Evolutionary conservation across 1,140 invertebrate species (phyloP).

Genomic region (Drosophila repletoides): DNA sequence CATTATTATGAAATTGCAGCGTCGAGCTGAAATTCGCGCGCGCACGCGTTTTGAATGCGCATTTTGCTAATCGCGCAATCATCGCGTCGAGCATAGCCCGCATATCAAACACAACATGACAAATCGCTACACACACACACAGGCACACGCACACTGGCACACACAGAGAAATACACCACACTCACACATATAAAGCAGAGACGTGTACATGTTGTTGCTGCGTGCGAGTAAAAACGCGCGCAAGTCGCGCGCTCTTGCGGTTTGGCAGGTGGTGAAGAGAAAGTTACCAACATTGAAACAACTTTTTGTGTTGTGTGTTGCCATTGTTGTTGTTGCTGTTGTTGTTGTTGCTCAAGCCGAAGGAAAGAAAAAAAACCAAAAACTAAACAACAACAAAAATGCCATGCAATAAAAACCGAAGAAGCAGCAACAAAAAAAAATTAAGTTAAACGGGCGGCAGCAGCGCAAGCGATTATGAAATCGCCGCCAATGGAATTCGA

Average conservation of each 20-base stretch:
- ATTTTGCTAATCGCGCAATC: conserved; percentile 71
- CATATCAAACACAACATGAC: conserved; percentile 49
- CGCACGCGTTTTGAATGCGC: conserved; percentile 73
- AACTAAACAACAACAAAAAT: conserved; percentile 36
- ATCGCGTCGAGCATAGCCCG: conserved; percentile 32
- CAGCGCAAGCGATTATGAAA: conserved; percentile 69
- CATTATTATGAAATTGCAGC: conserved; percentile 68
- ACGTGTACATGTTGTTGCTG: conserved; percentile 39
- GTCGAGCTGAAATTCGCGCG: conserved; percentile 40
- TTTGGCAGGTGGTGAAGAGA: conserved; percentile 69
- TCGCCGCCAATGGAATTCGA: conserved; percentile 70
- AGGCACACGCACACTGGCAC: background rate
- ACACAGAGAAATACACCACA: background rate
- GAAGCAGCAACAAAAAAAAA: conserved; percentile 51
- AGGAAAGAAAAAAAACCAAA: conserved; percentile 34
- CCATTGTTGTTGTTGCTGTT: conserved; percentile 62
- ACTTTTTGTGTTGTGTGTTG: conserved; percentile 62
- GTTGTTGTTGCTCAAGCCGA: conserved; percentile 44
- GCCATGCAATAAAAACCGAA: conserved; percentile 48
- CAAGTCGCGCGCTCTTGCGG: conserved; percentile 31
- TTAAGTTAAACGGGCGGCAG: conserved; percentile 49
- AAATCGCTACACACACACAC: conserved; percentile 13
- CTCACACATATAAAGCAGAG: background rate
- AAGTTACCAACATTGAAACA: conserved; percentile 78
- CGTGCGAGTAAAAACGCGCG: conserved; percentile 55